Conservation (phyloP, 2,888 invertebrate genomes). For the Cephus pulcher region DNA sequence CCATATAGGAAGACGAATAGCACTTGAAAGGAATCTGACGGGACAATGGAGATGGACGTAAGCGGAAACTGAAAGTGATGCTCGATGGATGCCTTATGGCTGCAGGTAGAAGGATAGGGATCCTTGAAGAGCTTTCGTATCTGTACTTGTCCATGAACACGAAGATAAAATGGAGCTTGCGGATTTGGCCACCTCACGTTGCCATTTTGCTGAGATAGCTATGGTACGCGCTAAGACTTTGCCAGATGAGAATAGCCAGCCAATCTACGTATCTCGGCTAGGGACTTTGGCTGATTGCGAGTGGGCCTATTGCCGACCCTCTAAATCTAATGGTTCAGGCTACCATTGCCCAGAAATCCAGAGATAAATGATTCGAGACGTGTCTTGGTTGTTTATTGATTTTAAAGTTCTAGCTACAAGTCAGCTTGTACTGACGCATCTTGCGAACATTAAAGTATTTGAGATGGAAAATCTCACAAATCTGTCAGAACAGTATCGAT, state of each 20-base stretch:
- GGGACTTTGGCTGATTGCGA: background rate
- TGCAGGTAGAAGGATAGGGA: background rate
- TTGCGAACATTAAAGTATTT: background rate
- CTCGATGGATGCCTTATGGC: slow-evolving; percentile 1
- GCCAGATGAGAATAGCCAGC: background rate
- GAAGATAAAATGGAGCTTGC: background rate
- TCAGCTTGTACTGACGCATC: background rate
- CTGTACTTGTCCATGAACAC: background rate
- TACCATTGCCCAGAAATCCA: background rate
- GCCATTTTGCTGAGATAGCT: background rate
- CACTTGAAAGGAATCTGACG: background rate
- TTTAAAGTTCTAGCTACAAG: background rate
- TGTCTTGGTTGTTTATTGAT: background rate
- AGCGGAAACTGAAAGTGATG: background rate
- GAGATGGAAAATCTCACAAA: background rate
- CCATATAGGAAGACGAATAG: background rate
- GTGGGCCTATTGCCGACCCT: background rate
- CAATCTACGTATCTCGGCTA: background rate
- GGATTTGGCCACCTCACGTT: background rate
- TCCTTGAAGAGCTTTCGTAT: background rate
- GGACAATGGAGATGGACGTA: background rate
- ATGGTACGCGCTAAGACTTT: background rate
- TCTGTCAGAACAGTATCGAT: background rate
- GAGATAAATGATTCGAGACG: background rate
- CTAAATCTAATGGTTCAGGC: background rate